These are phyloP conservation scores for Steatornis caripensis DNA, from an alignment of 2,113 vertebrate species.

Conservation along the genomic window DNA sequence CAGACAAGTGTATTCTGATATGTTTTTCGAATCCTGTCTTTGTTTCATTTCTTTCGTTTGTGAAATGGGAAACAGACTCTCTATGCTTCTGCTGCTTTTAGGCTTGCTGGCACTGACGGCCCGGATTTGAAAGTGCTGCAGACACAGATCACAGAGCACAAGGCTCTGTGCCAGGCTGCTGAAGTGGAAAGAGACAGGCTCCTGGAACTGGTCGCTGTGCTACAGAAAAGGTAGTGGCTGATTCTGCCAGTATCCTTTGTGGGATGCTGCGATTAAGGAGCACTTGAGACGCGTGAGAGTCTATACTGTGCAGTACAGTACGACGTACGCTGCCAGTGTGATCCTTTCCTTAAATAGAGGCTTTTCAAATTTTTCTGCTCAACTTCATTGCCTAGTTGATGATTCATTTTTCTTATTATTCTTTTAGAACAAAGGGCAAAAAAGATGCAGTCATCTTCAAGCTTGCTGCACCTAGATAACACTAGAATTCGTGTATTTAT, in stretches of 20 bases:
- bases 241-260: background rate
- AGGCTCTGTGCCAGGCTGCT: conserved; percentile 71
- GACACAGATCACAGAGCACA: conserved; percentile 69
- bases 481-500: background rate
- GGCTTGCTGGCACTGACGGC: background rate
- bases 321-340: background rate
- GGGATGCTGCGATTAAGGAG: background rate
- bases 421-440: conserved; percentile 17
- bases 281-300: background rate
- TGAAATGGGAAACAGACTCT: background rate
- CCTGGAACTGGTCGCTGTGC: conserved; percentile 72
- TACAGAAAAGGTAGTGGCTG: conserved; percentile 76
- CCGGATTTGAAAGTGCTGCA: conserved; percentile 54
- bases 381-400: background rate
- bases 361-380: background rate
- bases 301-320: accelerated
- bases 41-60: background rate
- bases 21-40: background rate
- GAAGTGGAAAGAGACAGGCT: conserved; percentile 77
- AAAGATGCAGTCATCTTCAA: background rate
- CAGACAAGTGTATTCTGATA: background rate
- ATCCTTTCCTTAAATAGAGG: background rate
- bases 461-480: background rate
- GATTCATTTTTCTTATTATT: background rate
- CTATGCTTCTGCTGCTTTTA: background rate